Conservation (phyloP, 2,113 vertebrate genomes). For the Mormyrus lacerda region DNA sequence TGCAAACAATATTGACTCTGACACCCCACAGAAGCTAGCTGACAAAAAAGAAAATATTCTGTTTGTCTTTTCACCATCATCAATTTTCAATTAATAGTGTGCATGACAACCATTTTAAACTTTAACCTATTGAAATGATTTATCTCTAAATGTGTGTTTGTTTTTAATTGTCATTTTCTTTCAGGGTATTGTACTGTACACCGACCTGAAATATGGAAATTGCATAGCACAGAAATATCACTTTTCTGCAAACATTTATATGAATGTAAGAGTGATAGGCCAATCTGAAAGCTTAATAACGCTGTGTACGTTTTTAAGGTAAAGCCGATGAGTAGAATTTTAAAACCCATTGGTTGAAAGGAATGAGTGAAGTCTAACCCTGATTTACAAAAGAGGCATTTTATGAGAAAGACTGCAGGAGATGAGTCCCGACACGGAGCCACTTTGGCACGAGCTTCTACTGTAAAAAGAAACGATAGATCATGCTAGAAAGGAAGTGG, state of each 20-base stretch:
- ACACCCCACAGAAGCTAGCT: conserved; percentile 7
- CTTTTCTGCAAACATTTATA: not conserved
- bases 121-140: not conserved
- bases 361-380: not conserved
- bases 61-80: conserved; percentile 1
- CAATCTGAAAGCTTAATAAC: not conserved
- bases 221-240: not conserved
- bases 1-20: not conserved
- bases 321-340: not conserved
- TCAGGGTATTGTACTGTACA: not conserved
- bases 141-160: not conserved
- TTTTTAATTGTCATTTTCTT: not conserved
- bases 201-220: not conserved
- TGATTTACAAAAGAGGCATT: not conserved
- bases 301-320: not conserved
- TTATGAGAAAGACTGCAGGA: not conserved
- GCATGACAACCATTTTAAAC: not conserved
- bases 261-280: not conserved
- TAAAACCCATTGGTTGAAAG: not conserved
- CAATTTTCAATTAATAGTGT: not conserved
- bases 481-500: not conserved
- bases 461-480: not conserved
- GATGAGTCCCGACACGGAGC: not conserved
- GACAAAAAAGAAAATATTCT: not conserved
- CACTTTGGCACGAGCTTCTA: not conserved